These are phyloP conservation scores for Lydus trimaculatus DNA, from an alignment of 2,888 invertebrate genomes.

Conservation along the genomic window DNA sequence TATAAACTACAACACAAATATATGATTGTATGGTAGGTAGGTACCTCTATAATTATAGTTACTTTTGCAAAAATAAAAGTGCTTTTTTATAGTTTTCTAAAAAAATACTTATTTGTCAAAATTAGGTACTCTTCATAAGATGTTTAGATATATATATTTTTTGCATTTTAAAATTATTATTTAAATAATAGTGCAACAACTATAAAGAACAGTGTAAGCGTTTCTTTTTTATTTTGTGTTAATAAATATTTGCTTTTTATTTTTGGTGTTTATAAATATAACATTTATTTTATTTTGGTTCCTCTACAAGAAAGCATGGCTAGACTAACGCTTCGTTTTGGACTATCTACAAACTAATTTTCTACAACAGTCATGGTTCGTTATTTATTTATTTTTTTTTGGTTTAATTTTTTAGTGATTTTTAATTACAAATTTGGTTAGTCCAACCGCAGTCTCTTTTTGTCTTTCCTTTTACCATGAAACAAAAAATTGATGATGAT, in stretches of 20 bases:
- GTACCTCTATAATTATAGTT: constrained; percentile 23
- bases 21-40: constrained; percentile 27
- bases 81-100: constrained; percentile 22
- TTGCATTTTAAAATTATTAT: neutral
- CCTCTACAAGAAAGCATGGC: constrained; percentile 7
- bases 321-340: constrained; percentile 6
- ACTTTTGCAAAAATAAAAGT: constrained; percentile 32
- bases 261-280: constrained; percentile 24
- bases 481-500: neutral
- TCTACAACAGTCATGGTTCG: neutral
- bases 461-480: neutral
- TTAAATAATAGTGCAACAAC: constrained; percentile 1
- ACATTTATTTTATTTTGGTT: constrained; percentile 22
- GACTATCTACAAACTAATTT: neutral
- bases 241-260: neutral
- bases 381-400: neutral
- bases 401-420: neutral
- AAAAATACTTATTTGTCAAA: constrained; percentile 29
- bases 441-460: constrained; percentile 10
- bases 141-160: too few species aligned
- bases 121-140: constrained; percentile 30
- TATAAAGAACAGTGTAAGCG: neutral
- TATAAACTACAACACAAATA: constrained; percentile 22
- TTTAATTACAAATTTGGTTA: neutral
- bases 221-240: neutral